phyloP scores from a whole-genome alignment of 2,888 invertebrate genomes.

The Troilus luridus region DNA sequence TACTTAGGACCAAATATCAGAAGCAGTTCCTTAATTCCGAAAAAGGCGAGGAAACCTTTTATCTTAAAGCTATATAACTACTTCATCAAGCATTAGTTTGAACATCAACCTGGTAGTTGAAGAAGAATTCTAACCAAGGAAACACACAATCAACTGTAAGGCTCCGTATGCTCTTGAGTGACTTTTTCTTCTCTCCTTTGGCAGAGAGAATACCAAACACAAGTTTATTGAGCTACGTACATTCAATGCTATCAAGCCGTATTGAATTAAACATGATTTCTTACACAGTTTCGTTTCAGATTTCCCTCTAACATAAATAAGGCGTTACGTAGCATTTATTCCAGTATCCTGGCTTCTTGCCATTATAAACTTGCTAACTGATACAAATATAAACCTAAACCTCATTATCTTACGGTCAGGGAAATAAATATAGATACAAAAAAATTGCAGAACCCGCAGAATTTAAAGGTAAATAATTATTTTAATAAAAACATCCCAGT shows the following conservation, averaged over 20 bases:
- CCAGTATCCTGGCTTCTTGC: slow-evolving; percentile 10
- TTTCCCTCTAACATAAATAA: slow-evolving; percentile 1
- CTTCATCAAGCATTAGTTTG: no score
- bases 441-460: not conserved
- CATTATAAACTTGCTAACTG: slow-evolving; percentile 15
- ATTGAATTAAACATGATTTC: not conserved
- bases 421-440: not conserved
- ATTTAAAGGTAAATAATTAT: not conserved
- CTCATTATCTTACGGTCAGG: not conserved
- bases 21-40: no score
- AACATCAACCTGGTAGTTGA: no score
- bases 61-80: no score
- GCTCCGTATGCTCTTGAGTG: no score
- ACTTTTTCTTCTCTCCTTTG: no score
- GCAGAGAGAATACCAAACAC: no score
- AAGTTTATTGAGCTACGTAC: not conserved
- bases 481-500: not conserved
- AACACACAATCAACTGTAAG: no score
- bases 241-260: not conserved
- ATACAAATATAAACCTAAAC: slow-evolving; percentile 12
- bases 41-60: no score
- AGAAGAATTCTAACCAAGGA: no score
- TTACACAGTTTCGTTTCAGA: not conserved
- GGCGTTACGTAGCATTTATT: slow-evolving; percentile 10
- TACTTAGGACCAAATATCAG: no score